phyloP scores from a whole-genome alignment of 2,113 vertebrate species.

The Chloropsis cyanopogon region DNA sequence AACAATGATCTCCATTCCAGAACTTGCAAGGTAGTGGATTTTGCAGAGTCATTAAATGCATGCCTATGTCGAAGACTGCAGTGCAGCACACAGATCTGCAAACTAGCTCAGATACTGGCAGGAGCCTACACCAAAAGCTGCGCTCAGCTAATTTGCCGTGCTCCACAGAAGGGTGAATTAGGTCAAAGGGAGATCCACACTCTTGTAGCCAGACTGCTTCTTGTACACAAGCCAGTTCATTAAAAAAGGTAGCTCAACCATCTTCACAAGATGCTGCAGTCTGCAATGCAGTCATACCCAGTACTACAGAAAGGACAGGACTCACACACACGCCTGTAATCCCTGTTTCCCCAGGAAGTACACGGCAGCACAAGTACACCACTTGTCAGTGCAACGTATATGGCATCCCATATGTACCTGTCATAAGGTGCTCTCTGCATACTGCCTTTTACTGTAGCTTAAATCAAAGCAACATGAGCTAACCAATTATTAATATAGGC shows the following conservation, averaged over 20 bases:
- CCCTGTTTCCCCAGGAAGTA: background rate
- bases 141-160: background rate
- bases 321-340: background rate
- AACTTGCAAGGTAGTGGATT: slow-evolving; percentile 3
- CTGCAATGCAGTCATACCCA: slow-evolving; percentile 57
- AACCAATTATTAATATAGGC: slow-evolving; percentile 11
- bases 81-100: slow-evolving; percentile 31
- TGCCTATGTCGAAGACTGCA: slow-evolving; percentile 39
- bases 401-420: background rate
- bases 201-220: background rate
- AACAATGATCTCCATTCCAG: background rate
- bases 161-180: background rate
- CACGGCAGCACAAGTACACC: background rate
- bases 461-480: slow-evolving; percentile 15
- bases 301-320: background rate
- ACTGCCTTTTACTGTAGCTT: background rate
- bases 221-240: background rate
- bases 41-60: slow-evolving; percentile 48
- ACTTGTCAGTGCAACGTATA: background rate
- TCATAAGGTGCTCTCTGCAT: background rate
- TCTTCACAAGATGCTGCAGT: background rate
- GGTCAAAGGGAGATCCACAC: background rate
- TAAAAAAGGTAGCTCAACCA: background rate
- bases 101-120: background rate
- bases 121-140: background rate